phyloP scores from a whole-genome alignment of 64 coral and sea anemone species.

The Montipora efflorescens region DNA sequence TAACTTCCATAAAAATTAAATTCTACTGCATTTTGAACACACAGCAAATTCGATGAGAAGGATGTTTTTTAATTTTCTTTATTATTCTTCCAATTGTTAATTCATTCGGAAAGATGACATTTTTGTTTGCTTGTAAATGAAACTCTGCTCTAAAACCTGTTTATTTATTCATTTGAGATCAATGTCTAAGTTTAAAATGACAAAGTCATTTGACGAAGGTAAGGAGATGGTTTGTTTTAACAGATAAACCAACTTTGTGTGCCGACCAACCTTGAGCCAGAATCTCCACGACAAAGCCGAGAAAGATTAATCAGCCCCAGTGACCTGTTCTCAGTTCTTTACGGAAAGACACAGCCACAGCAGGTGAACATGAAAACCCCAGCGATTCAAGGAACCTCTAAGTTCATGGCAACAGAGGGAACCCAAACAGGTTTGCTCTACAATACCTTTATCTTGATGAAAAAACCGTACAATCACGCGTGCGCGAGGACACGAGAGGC shows the following conservation, averaged over 20 bases:
- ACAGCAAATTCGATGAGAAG: not conserved
- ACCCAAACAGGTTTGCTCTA: not conserved
- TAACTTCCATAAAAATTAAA: not conserved
- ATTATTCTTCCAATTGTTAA: not conserved
- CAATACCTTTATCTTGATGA: not conserved
- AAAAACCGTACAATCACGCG: conserved; percentile 18
- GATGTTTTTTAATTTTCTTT: not conserved
- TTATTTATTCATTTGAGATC: not conserved
- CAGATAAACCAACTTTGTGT: conserved; percentile 26
- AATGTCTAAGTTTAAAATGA: not conserved
- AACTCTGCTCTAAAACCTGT: not conserved
- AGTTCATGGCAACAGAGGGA: not conserved
- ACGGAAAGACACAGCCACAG: not conserved
- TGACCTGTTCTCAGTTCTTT: conserved; percentile 33
- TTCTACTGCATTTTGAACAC: not conserved
- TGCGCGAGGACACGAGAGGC: not conserved
- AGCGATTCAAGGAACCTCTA: too few relatives aligned
- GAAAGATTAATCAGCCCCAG: not conserved
- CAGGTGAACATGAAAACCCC: not conserved
- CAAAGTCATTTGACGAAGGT: not conserved
- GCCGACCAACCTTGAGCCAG: conserved; percentile 5
- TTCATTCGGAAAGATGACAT: not conserved
- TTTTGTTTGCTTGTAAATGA: not conserved
- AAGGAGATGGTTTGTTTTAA: not conserved
- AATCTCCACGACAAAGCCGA: not conserved